These are phyloP conservation scores for Maniola jurtina DNA, from an alignment of 1,140 invertebrate species.

Conservation along the genomic window DNA sequence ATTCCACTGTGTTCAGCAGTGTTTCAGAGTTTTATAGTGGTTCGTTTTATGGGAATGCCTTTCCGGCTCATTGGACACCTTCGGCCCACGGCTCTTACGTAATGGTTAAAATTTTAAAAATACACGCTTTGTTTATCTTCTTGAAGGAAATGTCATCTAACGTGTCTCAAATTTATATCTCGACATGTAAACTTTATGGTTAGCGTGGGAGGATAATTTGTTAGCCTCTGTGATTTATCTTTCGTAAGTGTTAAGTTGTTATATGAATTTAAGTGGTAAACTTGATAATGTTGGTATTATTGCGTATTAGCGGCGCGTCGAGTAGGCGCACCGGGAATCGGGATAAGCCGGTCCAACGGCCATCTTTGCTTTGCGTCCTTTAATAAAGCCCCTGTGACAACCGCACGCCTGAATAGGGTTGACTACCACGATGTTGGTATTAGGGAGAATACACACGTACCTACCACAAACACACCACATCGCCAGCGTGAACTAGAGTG, in stretches of 20 bases:
- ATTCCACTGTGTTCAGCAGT: constrained; percentile 45
- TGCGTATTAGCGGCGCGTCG: constrained; percentile 51
- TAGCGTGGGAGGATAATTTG: constrained; percentile 24
- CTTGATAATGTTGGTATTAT: constrained; percentile 27
- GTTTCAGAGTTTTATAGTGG: constrained; percentile 38
- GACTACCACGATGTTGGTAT: constrained; percentile 35
- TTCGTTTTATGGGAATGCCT: constrained; percentile 32
- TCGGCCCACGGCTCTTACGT: constrained; percentile 23
- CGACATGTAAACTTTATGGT: constrained; percentile 19
- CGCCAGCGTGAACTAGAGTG: too few relatives aligned
- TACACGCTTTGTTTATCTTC: constrained; percentile 23
- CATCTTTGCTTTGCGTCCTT: constrained; percentile 70
- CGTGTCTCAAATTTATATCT: constrained; percentile 22
- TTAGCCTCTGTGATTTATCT: constrained; percentile 19
- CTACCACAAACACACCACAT: too few relatives aligned
- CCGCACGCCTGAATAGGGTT: constrained; percentile 61
- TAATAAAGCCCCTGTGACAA: constrained; percentile 73
- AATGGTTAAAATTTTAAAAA: constrained; percentile 25
- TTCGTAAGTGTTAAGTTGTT: constrained; percentile 20
- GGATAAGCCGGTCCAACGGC: constrained; percentile 74
- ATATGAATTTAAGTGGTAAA: constrained; percentile 22
- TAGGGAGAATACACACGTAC: too few relatives aligned
- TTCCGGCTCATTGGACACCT: constrained; percentile 15
- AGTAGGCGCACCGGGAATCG: constrained; percentile 60
- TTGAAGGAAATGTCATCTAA: constrained; percentile 17